A percentile compares a stretch with the other conserved stretches of the same genome.
Evolutionary conservation across 1,140 invertebrate species (phyloP).

Genomic region (Carposina sasakii): DNA sequence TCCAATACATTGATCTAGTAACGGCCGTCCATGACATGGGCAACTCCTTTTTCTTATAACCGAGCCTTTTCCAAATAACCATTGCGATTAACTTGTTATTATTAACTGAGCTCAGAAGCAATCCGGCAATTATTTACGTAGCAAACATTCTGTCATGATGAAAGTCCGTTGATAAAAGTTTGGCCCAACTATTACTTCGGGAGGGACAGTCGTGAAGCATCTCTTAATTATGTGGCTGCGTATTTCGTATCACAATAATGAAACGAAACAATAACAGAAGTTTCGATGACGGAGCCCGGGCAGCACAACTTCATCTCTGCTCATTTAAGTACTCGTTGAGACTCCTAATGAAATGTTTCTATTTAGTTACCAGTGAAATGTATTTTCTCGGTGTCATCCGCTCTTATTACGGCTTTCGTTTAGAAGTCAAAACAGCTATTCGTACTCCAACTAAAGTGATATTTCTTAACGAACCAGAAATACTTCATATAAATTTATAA

Average conservation of each 20-base stretch:
- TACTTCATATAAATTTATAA: too few species aligned
- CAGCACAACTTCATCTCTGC: constrained; percentile 52
- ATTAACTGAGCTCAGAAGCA: constrained; percentile 41
- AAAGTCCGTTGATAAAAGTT: constrained; percentile 57
- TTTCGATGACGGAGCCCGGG: constrained; percentile 55
- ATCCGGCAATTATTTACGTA: constrained; percentile 52
- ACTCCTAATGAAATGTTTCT: constrained; percentile 64
- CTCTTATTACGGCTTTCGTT: too few species aligned
- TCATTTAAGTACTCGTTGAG: constrained; percentile 64
- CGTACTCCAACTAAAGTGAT: too few species aligned
- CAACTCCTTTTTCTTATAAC: constrained; percentile 31
- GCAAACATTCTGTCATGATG: constrained; percentile 50
- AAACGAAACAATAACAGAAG: constrained; percentile 70
- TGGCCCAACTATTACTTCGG: constrained; percentile 55
- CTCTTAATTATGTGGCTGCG: constrained; percentile 66
- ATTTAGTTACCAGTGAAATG: too few species aligned
- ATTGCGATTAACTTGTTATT: constrained; percentile 46
- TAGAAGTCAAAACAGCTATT: too few species aligned
- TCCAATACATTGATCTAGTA: constrained; percentile 33
- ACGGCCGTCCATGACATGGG: constrained; percentile 16
- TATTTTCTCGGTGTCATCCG: too few species aligned
- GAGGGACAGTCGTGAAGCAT: constrained; percentile 55
- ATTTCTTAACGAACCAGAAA: too few species aligned
- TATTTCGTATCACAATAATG: constrained; percentile 71
- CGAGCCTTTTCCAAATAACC: constrained; percentile 41